phyloP scores from a whole-genome alignment of 2,113 vertebrate genomes.

The Bambusicola thoracicus region DNA sequence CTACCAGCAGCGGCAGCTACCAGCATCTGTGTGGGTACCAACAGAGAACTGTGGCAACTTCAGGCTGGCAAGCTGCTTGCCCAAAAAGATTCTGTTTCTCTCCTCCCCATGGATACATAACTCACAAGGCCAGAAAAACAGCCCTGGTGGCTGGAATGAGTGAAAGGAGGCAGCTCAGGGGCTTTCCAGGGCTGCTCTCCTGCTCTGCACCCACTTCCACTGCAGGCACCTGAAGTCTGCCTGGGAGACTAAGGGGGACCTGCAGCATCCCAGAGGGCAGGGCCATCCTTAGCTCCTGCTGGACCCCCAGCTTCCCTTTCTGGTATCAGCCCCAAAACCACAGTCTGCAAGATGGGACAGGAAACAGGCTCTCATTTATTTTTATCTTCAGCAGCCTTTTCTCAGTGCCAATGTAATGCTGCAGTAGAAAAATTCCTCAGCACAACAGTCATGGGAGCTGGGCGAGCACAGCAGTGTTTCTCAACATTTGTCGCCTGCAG shows the following conservation, averaged over 20 bases:
- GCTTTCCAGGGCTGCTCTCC: not conserved
- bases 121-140: not conserved
- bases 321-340: fast-evolving
- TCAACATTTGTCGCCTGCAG: not conserved
- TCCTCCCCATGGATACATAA: not conserved
- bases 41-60: not conserved
- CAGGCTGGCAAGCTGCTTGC: not conserved
- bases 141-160: not conserved
- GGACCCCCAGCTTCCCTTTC: not conserved
- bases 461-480: not conserved
- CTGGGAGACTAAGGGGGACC: not conserved
- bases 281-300: not conserved
- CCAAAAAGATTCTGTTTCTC: not conserved
- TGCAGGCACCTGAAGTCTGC: fast-evolving
- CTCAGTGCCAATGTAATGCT: not conserved
- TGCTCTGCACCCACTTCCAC: not conserved
- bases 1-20: not conserved
- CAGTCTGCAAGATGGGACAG: fast-evolving
- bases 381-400: not conserved
- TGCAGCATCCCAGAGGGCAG: not conserved
- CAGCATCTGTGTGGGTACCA: not conserved
- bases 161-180: not conserved
- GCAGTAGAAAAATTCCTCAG: not conserved
- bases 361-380: not conserved
- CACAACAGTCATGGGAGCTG: not conserved